Evolutionary conservation across 1,140 invertebrate genomes (phyloP).

Genomic region (Riptortus pedestris): DNA sequence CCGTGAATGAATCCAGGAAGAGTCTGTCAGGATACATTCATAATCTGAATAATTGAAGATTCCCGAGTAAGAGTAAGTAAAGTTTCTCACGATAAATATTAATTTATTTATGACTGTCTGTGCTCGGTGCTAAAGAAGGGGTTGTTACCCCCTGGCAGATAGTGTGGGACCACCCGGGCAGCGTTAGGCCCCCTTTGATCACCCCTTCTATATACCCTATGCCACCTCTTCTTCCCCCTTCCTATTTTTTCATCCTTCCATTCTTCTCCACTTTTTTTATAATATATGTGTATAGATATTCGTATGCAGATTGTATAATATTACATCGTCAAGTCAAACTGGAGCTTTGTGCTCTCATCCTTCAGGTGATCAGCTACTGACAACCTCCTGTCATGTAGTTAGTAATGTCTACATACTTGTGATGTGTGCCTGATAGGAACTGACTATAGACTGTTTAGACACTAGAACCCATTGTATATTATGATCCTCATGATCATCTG

Average conservation of each 20-base stretch:
- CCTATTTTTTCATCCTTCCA: background rate
- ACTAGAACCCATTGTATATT: no score
- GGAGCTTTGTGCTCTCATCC: background rate
- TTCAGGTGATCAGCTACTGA: background rate
- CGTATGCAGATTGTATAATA: background rate
- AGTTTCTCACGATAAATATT: background rate
- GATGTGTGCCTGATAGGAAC: background rate
- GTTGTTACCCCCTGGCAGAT: background rate
- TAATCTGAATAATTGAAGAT: no score
- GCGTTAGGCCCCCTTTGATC: no score
- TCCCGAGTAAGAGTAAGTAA: background rate
- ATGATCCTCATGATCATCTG: no score
- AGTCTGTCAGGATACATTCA: no score
- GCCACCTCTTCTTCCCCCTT: background rate
- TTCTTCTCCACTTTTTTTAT: background rate
- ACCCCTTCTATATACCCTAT: no score
- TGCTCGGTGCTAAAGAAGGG: background rate
- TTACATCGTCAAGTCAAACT: background rate
- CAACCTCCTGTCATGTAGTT: background rate
- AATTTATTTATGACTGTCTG: background rate
- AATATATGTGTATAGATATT: background rate
- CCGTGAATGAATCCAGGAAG: no score
- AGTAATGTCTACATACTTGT: background rate
- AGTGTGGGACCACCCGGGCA: background rate
- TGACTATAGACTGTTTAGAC: no score